These are phyloP conservation scores for Melanocharis versteri DNA, from an alignment of 2,113 vertebrate species.

Conservation along the genomic window DNA sequence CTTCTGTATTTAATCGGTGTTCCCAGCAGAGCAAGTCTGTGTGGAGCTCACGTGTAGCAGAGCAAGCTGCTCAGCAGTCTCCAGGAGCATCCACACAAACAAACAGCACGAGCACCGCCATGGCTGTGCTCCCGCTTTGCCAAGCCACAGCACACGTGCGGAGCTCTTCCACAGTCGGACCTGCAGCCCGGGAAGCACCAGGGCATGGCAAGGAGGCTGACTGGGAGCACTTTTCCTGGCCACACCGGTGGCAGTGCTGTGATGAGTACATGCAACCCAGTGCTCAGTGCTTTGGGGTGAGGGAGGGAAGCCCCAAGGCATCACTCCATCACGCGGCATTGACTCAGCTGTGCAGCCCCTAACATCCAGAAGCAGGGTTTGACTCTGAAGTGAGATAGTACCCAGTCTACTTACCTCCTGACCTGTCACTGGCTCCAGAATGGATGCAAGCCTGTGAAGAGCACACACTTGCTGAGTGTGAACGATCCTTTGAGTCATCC, in stretches of 20 bases:
- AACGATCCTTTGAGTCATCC: rapidly evolving
- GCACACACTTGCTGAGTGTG: neutral
- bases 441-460: neutral
- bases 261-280: neutral
- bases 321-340: neutral
- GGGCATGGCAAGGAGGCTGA: rapidly evolving
- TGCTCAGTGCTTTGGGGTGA: rapidly evolving
- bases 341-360: neutral
- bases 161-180: neutral
- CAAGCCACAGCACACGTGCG: rapidly evolving
- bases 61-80: neutral
- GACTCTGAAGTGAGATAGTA: neutral
- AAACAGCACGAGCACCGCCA: neutral
- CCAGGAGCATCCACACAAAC: rapidly evolving
- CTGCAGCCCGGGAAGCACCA: neutral
- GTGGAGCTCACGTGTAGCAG: rapidly evolving
- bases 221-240: neutral
- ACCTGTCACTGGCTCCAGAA: neutral
- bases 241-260: rapidly evolving
- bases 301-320: neutral
- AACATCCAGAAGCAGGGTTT: neutral
- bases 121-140: neutral
- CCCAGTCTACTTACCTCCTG: rapidly evolving
- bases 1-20: neutral
- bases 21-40: neutral